Base-by-base conservation (phyloP, 2,113 vertebrate genomes). In the Brachyistius frenatus region DNA sequence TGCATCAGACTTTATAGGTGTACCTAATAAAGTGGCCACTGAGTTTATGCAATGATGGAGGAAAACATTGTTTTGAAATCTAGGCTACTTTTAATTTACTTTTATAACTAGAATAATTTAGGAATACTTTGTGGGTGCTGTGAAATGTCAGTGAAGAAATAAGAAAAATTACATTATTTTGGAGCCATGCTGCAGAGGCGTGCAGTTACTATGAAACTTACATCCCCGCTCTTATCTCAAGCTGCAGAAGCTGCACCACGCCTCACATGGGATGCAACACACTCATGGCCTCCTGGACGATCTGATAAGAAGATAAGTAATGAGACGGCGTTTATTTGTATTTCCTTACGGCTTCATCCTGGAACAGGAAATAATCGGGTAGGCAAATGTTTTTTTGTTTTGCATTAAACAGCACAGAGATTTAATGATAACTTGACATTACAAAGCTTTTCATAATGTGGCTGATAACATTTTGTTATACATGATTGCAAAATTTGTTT, bases 151-250 rank as follows among this genome's bases (percentile, higher is more conserved):
- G 4, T 39, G 37, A 39, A 39, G 37, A 39, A 39, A 39, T 39
- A 39, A 39, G 37, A 39, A 4, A 39, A 39, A 2, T 0, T 41
- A 10, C 39, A 41, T 41, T 41, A 39, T 64, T 10, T 69, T 33
- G 14, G 55, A 50, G 5, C 5, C 4, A 9, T 23, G 15, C 31
- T 35, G 30, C 56, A 66, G 14, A 55, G 35, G 9, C 7, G 16
- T 60, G 31, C 1, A 23, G 57, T 46, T 67, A 63, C 23, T 30
- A 61, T 23, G 54, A 54, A 33, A n/a, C 13, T 3, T 53, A 31
- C 0, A 0, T 11, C 36, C 3, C 7, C 46, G 23, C 16, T 80
- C 87, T 93, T 93, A 91, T 91, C 91, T 91, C 23, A 3, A 50
- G 55, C n/a, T 70, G 76, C 88, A 92, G 83, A 76, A 8, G 63